Percentiles rank a stretch among this genome's conserved stretches.
Evolutionary conservation across 1,140 invertebrate genomes (phyloP).

Genomic region (Papilio dardanus): DNA sequence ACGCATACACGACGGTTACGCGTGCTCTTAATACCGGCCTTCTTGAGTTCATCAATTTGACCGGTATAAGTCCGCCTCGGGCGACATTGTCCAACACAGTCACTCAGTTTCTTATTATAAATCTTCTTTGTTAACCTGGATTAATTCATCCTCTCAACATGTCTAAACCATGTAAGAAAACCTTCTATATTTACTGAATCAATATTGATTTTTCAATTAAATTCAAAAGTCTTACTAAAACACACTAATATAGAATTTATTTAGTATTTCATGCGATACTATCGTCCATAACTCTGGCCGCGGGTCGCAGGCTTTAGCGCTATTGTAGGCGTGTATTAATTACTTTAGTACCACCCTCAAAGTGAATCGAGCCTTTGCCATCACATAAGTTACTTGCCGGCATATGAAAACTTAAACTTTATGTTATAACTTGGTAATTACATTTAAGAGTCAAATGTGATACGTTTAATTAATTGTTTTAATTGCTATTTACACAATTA

Average conservation of each 20-base stretch:
- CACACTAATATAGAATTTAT: not conserved
- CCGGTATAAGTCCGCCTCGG: no score
- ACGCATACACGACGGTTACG: no score
- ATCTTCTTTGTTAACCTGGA: no score
- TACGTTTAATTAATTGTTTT: constrained; percentile 5
- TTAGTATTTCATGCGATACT: not conserved
- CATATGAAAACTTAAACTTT: constrained; percentile 32
- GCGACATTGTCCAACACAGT: no score
- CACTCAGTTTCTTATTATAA: no score
- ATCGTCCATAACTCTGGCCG: constrained; percentile 11
- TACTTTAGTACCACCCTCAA: constrained; percentile 51
- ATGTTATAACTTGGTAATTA: constrained; percentile 15
- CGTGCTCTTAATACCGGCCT: no score
- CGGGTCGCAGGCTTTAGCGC: constrained; percentile 47
- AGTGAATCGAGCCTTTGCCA: constrained; percentile 43
- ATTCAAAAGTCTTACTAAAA: not conserved
- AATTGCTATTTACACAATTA: not conserved
- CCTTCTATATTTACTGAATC: no score
- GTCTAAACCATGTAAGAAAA: no score
- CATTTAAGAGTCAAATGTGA: not conserved
- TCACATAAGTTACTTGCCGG: constrained; percentile 28
- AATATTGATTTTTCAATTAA: not conserved
- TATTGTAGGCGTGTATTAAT: constrained; percentile 64
- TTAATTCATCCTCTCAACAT: no score
- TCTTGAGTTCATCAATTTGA: no score